Base-by-base conservation (phyloP, 2,888 invertebrate species). In the Bombylius discolor region DNA sequence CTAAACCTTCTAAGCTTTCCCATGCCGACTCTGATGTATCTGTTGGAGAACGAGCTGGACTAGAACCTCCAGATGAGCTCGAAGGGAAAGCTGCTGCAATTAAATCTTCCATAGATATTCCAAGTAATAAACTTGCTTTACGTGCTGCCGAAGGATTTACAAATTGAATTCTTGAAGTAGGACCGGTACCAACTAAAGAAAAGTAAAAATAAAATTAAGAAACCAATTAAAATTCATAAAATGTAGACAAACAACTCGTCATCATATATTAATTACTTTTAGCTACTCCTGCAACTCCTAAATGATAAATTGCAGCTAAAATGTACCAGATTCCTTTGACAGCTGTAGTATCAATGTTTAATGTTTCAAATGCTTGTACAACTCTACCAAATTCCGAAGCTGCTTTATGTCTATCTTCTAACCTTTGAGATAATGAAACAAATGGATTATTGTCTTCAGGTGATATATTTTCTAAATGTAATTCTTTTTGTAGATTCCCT, bases 221-320 rank as follows among this genome's bases (percentile, higher is more conserved):
- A 42, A 33, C 5, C 8, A 34, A 39, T 32, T 33, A 45, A 48
- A 58, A 53, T 46, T 6, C 12, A 9, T 34, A 13, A 33, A 12
- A 47, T 53, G 11, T 23, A 6, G n/a, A 5, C 23, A 23, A 23
- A 23, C 3, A 23, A 23, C 23, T 39, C 14, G 47, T 5, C 51
- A n/a, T 14, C 4, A 46, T 36, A 39, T 13, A 32, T 33, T 2
- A 49, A 51, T 59, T 64, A 84, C 87, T 82, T 79, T 86, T 87
- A 0, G 82, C 81, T 52, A 85, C 88, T 1, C 90, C 89, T 36
- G 89, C 94, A 70, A 87, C 85, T 13, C 94, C 93, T 60, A 98
- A 75, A 75, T 98, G 97, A 69, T 92, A 91, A 57, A 97, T 87
- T n/a, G 95, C 90, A 0, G 94, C 93, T 64, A 97, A 76, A 47